Evolutionary conservation across 1,140 invertebrate species (phyloP), one percentile per base, ranked within the genome.

Genomic region (Solenopsis fugax): DNA sequence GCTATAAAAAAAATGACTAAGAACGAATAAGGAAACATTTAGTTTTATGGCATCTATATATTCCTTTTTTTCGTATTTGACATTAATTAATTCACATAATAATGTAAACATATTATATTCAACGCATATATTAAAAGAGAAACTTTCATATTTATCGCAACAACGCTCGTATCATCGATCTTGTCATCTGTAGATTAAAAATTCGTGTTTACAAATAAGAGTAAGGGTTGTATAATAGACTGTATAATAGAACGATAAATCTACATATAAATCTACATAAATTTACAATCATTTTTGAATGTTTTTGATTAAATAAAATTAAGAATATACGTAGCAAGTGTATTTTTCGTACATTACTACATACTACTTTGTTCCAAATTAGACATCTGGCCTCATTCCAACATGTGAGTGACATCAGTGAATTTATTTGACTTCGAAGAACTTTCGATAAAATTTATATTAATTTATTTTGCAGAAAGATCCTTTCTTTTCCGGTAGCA

Each of bases 331-430:
- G 24, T 60, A n/a, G n/a, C n/a, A 72, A 60, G 5, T 48, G n/a
- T 37, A 62, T 84, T 84, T 73, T 60, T 13, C 41, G 24, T 82
- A 58, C 77, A 45, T 71, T 81, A 60, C 65, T 16, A 18, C 24
- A 29, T 62, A 75, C 5, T 48, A 45, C 58, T 16, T 48, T 41
- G 54, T 73, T 60, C n/a, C 29, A 84, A 75, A 75, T 84, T 84
- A 84, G 18, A 84, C n/a, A 21, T 84, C 13, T 75, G 80, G 54
- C 69, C 56, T 84, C 7, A 73, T 75, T 84, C 24, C 80, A 73
- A 75, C 52, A 62, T 4, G 21, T 37, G 29, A 41, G 16, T 73
- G 41, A 62, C 80, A 48, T 60, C 7, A 73, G 13, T 34, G n/a
- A 60, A 82, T 72, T 84, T 84, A 75, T 84, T 29, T 0, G 6